These are phyloP conservation scores for Betta splendens DNA, from an alignment of 2,797 vertebrate species.

Conservation along the genomic window DNA sequence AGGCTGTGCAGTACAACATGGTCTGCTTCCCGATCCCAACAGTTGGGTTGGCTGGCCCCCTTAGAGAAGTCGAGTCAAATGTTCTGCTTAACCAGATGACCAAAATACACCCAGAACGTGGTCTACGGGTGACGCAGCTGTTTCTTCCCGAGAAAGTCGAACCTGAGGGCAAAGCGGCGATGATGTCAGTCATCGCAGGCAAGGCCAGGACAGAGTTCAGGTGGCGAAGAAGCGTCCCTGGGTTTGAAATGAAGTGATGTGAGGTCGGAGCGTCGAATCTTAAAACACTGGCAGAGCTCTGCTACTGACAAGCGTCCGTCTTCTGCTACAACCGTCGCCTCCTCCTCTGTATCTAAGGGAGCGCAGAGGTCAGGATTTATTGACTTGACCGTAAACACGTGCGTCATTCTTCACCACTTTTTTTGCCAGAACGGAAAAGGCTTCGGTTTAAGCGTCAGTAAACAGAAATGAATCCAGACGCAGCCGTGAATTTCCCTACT, in stretches of 20 bases:
- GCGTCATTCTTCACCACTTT: conserved; percentile 17
- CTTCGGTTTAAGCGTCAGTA: conserved; percentile 3
- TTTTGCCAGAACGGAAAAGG: conserved; percentile 3
- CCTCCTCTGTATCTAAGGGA: conserved; percentile 32
- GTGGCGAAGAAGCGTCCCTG: conserved; percentile 17
- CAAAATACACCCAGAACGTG: conserved; percentile 43
- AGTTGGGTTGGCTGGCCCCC: conserved; percentile 52
- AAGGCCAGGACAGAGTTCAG: conserved; percentile 1
- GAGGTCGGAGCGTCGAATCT: conserved; percentile 21
- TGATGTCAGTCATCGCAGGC: conserved; percentile 51
- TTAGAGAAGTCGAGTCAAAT: conserved; percentile 51
- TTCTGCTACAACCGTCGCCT: conserved; percentile 36
- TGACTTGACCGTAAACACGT: not conserved
- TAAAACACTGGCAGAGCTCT: conserved; percentile 12
- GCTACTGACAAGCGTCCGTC: conserved; percentile 21
- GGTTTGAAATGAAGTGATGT: conserved; percentile 39
- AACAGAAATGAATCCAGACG: not conserved
- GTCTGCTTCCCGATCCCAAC: conserved; percentile 29
- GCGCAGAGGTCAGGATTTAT: conserved; percentile 37
- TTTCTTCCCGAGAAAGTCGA: conserved; percentile 53
- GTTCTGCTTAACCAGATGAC: conserved; percentile 48
- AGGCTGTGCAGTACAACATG: conserved; percentile 67
- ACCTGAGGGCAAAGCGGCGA: conserved; percentile 46
- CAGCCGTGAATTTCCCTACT: not conserved
- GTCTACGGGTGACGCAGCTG: conserved; percentile 57